Conservation (phyloP, 1,140 invertebrate genomes). For the Drosophila auraria region DNA sequence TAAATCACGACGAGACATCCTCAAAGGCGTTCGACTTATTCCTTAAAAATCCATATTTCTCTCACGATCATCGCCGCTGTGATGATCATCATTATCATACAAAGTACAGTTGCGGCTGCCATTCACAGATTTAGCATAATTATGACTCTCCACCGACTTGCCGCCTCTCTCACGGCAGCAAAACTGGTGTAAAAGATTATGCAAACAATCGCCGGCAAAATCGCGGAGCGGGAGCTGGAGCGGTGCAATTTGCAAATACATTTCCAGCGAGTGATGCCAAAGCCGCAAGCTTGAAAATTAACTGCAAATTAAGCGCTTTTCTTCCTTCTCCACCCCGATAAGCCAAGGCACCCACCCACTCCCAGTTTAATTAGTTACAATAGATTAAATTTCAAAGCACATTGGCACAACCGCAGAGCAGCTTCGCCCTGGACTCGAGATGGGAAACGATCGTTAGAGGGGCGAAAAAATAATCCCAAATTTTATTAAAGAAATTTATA, state of each 20-base stretch:
- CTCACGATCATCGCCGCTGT: slow-evolving; percentile 4
- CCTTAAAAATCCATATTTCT: slow-evolving; percentile 16
- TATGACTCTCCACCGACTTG: slow-evolving; percentile 27
- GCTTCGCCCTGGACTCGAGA: slow-evolving; percentile 14
- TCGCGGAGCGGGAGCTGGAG: slow-evolving; percentile 38
- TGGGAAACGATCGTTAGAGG: slow-evolving; percentile 1
- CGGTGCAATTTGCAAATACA: slow-evolving; percentile 36
- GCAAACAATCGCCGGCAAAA: slow-evolving; percentile 61
- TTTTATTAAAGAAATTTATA: not conserved
- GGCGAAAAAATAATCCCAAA: not conserved
- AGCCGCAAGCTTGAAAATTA: slow-evolving; percentile 72
- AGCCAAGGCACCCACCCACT: slow-evolving; percentile 17
- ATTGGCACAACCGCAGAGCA: slow-evolving; percentile 67
- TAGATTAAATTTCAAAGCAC: slow-evolving; percentile 83
- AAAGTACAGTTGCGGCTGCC: slow-evolving; percentile 40
- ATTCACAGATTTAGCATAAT: slow-evolving; percentile 43
- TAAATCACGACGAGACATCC: not conserved
- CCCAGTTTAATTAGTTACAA: slow-evolving; percentile 80
- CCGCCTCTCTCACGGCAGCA: slow-evolving; percentile 45
- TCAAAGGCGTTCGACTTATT: not conserved
- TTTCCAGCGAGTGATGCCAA: slow-evolving; percentile 59
- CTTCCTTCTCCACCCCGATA: slow-evolving; percentile 17
- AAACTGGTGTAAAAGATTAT: slow-evolving; percentile 78
- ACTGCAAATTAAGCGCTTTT: slow-evolving; percentile 80
- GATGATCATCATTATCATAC: slow-evolving; percentile 17